Base-by-base conservation (phyloP, 2,797 vertebrate genomes). In the Naso thynnoides region DNA sequence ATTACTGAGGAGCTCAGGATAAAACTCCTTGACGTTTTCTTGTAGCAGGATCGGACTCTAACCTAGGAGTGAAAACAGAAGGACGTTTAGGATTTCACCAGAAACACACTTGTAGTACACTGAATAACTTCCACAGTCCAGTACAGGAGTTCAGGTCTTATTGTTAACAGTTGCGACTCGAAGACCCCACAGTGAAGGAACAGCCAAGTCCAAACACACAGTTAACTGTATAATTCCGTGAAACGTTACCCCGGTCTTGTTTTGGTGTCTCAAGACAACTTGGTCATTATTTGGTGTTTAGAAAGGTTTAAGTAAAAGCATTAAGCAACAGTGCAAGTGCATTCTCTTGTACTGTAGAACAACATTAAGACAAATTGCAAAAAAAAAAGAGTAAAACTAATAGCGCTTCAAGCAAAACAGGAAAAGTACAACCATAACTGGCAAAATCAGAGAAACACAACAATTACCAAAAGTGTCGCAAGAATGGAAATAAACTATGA, bases 401-500 rank as follows among this genome's bases (percentile, higher is more conserved):
- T 50, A 4, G 6, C 1, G 15, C 14, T 44, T 49, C 38, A 69
- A 27, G 26, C 8, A 36, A 56, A 1, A n/a, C 15, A 14, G 13
- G 47, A 42, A 36, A 41, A 4, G 4, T 8, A 50, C 3, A 21
- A 67, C 31, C 2, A 1, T 36, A 70, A 42, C 8, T 36, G 11
- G 2, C 2, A 38, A 11, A 13, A 26, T 53, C 14, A 2, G 11
- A 18, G 16, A 79, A 71, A 39, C 24, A 29, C 24, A 59, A 54
- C 60, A 47, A 45, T 56, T 23, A 29, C 2, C 15, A 3, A 44
- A 38, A 47, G 39, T 84, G 73, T 70, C 45, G 78, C 79, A 85
- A 87, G 62, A 89, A 55, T 76, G 66, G 61, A 88, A 82, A 79
- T 21, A 13, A 69, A 71, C 64, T 56, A 65, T 79, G 79, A 73